Percentiles rank a stretch among this genome's conserved stretches.
These are phyloP conservation scores for Petromus typicus DNA, from an alignment of 2,113 vertebrate genomes.

Conservation along the genomic window DNA sequence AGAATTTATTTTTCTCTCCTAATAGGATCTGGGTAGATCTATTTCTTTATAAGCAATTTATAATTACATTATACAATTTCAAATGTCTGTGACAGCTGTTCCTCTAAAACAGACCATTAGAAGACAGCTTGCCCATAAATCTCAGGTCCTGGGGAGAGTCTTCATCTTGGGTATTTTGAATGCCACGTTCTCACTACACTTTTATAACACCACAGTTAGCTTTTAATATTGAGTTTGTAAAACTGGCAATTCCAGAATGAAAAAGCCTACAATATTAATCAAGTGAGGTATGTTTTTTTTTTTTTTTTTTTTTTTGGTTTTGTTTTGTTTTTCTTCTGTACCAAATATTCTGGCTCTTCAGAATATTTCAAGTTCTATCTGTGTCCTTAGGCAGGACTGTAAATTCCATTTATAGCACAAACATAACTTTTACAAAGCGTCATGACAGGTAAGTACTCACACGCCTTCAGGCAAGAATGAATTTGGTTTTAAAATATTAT, in stretches of 20 bases:
- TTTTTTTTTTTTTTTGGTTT: too few species aligned
- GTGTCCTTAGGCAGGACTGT: background rate
- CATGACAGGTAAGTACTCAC: constrained; percentile 45
- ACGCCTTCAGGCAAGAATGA: background rate
- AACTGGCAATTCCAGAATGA: constrained; percentile 19
- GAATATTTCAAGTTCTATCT: constrained; percentile 10
- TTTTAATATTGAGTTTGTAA: constrained; percentile 30
- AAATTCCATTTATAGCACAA: background rate
- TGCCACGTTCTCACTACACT: background rate
- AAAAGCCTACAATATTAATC: constrained; percentile 23
- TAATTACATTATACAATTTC: background rate
- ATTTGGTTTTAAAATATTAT: constrained; percentile 8
- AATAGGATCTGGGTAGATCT: background rate
- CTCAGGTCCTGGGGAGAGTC: constrained; percentile 60
- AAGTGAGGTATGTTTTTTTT: too few species aligned
- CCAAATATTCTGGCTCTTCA: constrained; percentile 50
- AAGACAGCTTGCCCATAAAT: constrained; percentile 56
- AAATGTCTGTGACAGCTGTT: constrained; percentile 56
- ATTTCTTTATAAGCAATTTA: constrained; percentile 37
- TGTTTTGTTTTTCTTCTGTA: background rate
- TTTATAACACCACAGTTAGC: background rate
- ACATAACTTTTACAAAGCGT: constrained; percentile 33
- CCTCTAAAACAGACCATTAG: constrained; percentile 55
- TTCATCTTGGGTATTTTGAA: constrained; percentile 41
- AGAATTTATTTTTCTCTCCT: constrained; percentile 44